A percentile compares a stretch with the other conserved stretches of the same genome.
Evolutionary conservation across 2,888 invertebrate genomes (phyloP).

Genomic region (Tridacna crocea): DNA sequence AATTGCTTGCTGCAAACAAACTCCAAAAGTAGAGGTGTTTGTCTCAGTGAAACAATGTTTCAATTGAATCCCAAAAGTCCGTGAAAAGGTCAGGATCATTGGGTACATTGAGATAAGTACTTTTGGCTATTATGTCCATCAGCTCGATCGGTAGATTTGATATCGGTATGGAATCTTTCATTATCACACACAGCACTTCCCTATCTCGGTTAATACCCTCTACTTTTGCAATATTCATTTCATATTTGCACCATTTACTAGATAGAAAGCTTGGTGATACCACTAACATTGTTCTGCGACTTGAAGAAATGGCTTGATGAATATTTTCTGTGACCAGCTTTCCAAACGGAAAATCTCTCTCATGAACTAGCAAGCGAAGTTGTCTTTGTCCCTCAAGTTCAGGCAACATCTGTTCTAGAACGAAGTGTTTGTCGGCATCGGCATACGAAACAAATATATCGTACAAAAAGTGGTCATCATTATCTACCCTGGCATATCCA

Average conservation of each 20-base stretch:
- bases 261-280: slow-evolving; percentile 42
- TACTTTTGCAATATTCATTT: slow-evolving; percentile 15
- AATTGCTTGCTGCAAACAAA: too few species aligned
- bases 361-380: slow-evolving; percentile 42
- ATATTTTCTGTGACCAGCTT: slow-evolving; percentile 51
- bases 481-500: slow-evolving; percentile 17
- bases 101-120: not conserved
- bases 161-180: not conserved
- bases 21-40: too few species aligned
- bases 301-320: slow-evolving; percentile 43
- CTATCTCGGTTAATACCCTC: not conserved
- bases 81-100: not conserved
- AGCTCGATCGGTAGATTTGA: not conserved
- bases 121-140: not conserved
- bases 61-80: slow-evolving; percentile 1
- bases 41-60: not conserved
- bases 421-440: slow-evolving; percentile 36
- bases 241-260: slow-evolving; percentile 51
- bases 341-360: slow-evolving; percentile 51
- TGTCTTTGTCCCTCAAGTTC: slow-evolving; percentile 41
- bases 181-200: not conserved
- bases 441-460: slow-evolving; percentile 52
- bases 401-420: slow-evolving; percentile 31
- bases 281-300: slow-evolving; percentile 43
- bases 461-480: slow-evolving; percentile 26